Conservation (phyloP, 2,888 invertebrate genomes). For the Encarsia formosa region DNA sequence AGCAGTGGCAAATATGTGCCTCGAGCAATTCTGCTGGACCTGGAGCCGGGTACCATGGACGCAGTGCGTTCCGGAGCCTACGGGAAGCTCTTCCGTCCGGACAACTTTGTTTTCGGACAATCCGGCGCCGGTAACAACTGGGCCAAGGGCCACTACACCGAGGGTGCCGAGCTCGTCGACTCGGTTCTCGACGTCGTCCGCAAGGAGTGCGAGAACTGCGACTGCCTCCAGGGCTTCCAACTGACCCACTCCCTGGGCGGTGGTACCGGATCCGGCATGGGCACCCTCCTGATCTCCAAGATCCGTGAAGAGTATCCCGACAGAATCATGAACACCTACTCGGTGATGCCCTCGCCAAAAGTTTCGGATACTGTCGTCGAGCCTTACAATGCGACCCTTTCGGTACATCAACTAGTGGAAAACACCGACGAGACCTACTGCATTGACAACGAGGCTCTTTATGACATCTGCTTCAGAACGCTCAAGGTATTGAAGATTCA, state of each 20-base stretch:
- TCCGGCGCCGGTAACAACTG: conserved; percentile 53
- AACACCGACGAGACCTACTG: conserved; percentile 91
- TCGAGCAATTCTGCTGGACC: conserved; percentile 61
- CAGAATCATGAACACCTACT: conserved; percentile 71
- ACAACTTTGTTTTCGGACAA: conserved; percentile 62
- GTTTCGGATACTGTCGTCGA: conserved; percentile 91
- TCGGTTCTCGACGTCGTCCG: conserved; percentile 80
- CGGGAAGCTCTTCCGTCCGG: conserved; percentile 62
- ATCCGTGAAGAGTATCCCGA: conserved; percentile 90
- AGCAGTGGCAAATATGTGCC: conserved; percentile 67
- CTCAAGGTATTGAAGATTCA: no score
- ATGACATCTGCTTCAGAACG: conserved; percentile 91
- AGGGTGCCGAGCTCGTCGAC: conserved; percentile 82
- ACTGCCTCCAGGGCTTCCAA: conserved; percentile 84
- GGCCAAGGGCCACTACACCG: conserved; percentile 87
- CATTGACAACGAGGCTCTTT: conserved; percentile 89
- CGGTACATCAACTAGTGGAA: conserved; percentile 85
- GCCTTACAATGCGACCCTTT: conserved; percentile 87
- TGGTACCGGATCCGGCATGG: conserved; percentile 74
- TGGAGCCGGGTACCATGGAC: conserved; percentile 71
- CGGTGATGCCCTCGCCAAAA: conserved; percentile 77
- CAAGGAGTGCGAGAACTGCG: conserved; percentile 87
- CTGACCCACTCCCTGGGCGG: conserved; percentile 79
- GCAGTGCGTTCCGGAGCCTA: conserved; percentile 64
- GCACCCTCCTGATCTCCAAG: conserved; percentile 81